Evolutionary conservation across 2,113 vertebrate species (phyloP).

Genomic region (Rhinoderma darwinii): DNA sequence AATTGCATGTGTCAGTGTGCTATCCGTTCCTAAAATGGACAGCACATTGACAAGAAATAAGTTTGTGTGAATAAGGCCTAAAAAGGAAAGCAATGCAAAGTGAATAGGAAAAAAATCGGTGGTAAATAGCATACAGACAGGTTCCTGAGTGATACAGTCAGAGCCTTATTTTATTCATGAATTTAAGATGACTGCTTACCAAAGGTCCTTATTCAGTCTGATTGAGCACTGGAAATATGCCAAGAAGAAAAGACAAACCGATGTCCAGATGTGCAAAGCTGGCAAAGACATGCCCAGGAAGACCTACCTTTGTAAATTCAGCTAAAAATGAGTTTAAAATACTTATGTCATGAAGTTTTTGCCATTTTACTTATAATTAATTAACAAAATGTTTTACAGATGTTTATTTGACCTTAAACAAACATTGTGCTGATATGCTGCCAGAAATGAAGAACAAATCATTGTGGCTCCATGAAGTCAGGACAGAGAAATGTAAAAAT

Average conservation of each 20-base stretch:
- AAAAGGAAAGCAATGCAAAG: too few relatives aligned
- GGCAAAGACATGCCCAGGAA: neutral
- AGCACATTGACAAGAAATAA: too few relatives aligned
- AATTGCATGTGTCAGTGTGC: too few relatives aligned
- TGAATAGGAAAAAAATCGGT: too few relatives aligned
- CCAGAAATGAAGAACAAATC: neutral
- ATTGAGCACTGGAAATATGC: neutral
- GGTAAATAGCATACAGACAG: too few relatives aligned
- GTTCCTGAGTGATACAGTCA: too few relatives aligned
- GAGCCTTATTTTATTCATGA: too few relatives aligned
- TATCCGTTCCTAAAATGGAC: too few relatives aligned
- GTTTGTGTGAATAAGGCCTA: too few relatives aligned
- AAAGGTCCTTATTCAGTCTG: too few relatives aligned
- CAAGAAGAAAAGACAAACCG: neutral
- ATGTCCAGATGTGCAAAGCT: neutral
- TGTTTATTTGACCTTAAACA: neutral
- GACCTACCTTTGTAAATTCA: neutral
- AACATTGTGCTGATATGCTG: neutral
- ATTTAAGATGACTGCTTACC: too few relatives aligned
- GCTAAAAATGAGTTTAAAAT: neutral
- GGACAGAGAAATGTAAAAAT: too few relatives aligned
- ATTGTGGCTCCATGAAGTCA: neutral
- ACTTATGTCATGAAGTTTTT: neutral
- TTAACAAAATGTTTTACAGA: neutral
- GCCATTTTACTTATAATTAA: neutral